Base-by-base conservation (phyloP, 1,140 invertebrate genomes). In the Scaptomyza graminum region DNA sequence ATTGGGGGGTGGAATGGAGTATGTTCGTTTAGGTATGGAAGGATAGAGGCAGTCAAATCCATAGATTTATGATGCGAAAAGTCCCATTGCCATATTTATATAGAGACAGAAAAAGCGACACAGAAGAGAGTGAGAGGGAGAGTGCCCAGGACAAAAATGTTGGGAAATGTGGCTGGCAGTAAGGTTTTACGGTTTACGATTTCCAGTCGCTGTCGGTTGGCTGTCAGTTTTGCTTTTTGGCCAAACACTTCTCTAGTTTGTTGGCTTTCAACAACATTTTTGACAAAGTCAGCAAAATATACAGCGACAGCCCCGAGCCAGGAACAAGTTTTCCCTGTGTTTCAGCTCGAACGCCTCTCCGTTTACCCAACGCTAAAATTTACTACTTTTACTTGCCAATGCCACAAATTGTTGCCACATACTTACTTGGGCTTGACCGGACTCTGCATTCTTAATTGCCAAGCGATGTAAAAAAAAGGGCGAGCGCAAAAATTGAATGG, bases 1-100 rank as follows among this genome's bases (percentile, higher is more conserved):
- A 22, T 22, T 22, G 2, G 9, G 1, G 3, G 31, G 31, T 9
- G 11, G 8, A 8, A 34, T 2, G 46, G 6, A 7, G 1, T 22
- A 12, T 22, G 34, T 28, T 3, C 6, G 1, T 22, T 22, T 7
- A 34, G 31, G 31, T 8, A 9, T 7, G 1, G 31, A 34, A 6
- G 31, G 31, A 28, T 28, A 28, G 31, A 34, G 31, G 9, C 37
- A 46, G 41, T 55, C 46, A 65, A 22, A 22, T 11, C 34, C 54
- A 31, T 69, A 75, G 62, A 82, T 83, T 82, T 83, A 83, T 82
- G 79, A 61, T 80, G 67, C 67, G 71, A 72, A 80, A 80, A 81
- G 37, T 75, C 67, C 62, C 73, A 62, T 52, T 62, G 47, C 62
- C 41, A 70, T 50, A 50, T 70, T 70, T 62, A 39, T 8, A 34